These are phyloP conservation scores for Torymus texanus DNA, from an alignment of 2,888 invertebrate species.

Conservation along the genomic window DNA sequence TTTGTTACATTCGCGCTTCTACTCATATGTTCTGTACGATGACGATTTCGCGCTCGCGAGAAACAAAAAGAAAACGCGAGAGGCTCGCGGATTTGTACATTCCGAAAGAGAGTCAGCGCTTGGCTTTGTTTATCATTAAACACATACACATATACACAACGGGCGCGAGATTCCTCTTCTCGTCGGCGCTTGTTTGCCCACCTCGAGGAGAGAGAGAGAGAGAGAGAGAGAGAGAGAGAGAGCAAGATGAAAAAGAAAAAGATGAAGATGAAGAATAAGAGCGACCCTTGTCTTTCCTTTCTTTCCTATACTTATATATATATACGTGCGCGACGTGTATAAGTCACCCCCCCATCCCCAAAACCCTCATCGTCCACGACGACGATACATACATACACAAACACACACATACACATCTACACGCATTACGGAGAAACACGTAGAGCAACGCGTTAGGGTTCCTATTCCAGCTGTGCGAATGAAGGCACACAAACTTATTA, in stretches of 20 bases:
- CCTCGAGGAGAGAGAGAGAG: constrained; percentile 1
- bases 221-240: not conserved
- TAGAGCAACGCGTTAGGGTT: constrained; percentile 55
- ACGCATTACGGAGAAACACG: constrained; percentile 2
- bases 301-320: constrained; percentile 8
- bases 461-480: constrained; percentile 36
- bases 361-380: constrained; percentile 36
- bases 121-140: too few relatives aligned
- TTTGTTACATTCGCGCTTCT: too few relatives aligned
- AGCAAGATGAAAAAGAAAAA: too few relatives aligned
- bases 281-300: constrained; percentile 42
- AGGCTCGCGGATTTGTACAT: not conserved
- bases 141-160: too few relatives aligned
- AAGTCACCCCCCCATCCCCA: too few relatives aligned
- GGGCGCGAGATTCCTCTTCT: constrained; percentile 11
- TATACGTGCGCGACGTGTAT: too few relatives aligned
- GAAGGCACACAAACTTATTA: constrained; percentile 15
- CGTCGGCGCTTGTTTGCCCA: constrained; percentile 31
- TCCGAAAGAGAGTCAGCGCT: too few relatives aligned
- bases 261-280: constrained; percentile 2
- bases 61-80: not conserved
- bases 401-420: too few relatives aligned
- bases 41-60: not conserved
- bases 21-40: too few relatives aligned
- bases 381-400: too few relatives aligned